A percentile compares a stretch with the other conserved stretches of the same genome.
phyloP scores from a whole-genome alignment of 2,113 vertebrate genomes.

The Monarcha castaneiventris region DNA sequence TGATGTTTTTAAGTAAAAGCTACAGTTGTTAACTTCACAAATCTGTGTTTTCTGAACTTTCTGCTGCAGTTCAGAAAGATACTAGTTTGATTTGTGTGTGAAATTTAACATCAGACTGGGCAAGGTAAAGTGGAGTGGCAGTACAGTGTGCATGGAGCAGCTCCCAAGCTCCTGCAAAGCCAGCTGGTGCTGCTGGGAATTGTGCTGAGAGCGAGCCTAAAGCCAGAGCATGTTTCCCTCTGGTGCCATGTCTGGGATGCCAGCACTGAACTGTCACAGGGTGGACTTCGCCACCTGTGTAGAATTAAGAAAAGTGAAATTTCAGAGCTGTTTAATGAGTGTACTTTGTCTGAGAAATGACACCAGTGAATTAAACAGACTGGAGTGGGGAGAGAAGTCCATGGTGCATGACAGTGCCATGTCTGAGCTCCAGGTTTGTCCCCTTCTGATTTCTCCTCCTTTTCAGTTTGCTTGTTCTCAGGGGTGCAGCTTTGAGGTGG shows the following conservation, averaged over 20 bases:
- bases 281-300: rapidly evolving
- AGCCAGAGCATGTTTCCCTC: rapidly evolving
- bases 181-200: rapidly evolving
- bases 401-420: rapidly evolving
- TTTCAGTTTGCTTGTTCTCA: not conserved
- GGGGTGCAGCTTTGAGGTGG: not conserved
- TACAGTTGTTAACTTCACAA: not conserved
- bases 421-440: not conserved
- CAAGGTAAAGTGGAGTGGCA: not conserved
- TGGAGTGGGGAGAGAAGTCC: not conserved
- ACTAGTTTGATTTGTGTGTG: not conserved
- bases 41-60: not conserved
- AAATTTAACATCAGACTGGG: not conserved
- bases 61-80: not conserved
- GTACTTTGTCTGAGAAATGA: not conserved
- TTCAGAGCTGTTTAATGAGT: not conserved
- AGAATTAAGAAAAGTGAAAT: not conserved
- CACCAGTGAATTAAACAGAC: not conserved
- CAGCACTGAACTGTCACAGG: not conserved
- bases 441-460: not conserved
- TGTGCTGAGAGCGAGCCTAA: not conserved
- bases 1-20: not conserved
- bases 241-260: not conserved
- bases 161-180: not conserved
- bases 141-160: rapidly evolving